These are phyloP conservation scores for Holocentrus rufus DNA, from an alignment of 2,797 vertebrate genomes.

Conservation along the genomic window DNA sequence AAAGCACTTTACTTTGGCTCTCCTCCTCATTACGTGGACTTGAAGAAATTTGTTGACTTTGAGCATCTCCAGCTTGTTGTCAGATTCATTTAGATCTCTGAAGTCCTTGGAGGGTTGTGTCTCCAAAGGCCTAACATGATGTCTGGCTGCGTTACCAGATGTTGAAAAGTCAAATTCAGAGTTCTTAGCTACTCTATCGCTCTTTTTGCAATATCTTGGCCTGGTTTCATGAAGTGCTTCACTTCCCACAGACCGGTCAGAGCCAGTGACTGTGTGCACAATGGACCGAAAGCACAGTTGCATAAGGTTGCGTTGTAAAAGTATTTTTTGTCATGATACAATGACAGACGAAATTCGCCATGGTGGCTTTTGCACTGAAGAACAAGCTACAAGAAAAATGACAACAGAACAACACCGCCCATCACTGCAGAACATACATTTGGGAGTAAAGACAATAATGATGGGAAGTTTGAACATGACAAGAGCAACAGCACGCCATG, in stretches of 20 bases:
- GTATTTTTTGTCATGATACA: conserved; percentile 46
- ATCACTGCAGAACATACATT: conserved; percentile 7
- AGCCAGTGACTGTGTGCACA: conserved; percentile 47
- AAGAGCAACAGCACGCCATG: conserved; percentile 7
- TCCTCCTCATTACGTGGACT: conserved; percentile 62
- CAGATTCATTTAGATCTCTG: conserved; percentile 71
- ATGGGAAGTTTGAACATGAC: conserved; percentile 3
- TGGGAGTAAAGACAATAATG: conserved; percentile 3
- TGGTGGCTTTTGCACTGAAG: conserved; percentile 26
- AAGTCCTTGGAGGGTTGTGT: conserved; percentile 57
- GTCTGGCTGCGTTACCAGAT: conserved; percentile 68
- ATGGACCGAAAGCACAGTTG: conserved; percentile 54
- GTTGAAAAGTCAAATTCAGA: conserved; percentile 65
- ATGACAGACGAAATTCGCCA: conserved; percentile 42
- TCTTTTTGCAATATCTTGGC: conserved; percentile 68
- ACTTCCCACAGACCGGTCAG: conserved; percentile 41
- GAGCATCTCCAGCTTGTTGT: conserved; percentile 69
- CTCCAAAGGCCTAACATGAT: conserved; percentile 55
- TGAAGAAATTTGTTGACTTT: conserved; percentile 67
- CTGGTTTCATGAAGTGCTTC: conserved; percentile 55
- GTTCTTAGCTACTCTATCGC: conserved; percentile 51
- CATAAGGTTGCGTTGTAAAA: conserved; percentile 48
- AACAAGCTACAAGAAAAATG: conserved; percentile 30
- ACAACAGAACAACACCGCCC: conserved; percentile 2
- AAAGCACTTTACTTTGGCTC: conserved; percentile 71